Conservation (phyloP, 2,113 vertebrate genomes). For the Pan paniscus region DNA sequence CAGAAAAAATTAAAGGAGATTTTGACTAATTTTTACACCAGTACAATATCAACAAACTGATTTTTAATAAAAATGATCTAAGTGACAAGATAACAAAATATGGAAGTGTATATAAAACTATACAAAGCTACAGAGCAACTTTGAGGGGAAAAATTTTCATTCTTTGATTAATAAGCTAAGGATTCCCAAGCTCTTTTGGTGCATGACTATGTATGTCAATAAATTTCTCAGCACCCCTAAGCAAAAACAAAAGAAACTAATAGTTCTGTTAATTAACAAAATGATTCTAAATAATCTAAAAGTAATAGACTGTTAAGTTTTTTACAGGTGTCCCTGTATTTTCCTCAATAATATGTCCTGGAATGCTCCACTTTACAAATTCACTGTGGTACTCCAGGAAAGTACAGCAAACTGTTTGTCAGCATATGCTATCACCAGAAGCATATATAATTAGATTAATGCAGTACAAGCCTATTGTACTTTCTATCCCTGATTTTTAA, state of each 20-base stretch:
- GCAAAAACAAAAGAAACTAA: neutral
- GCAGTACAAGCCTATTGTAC: no score
- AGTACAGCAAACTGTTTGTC: no score
- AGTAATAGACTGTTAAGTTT: neutral
- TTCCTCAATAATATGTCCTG: neutral
- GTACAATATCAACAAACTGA: neutral
- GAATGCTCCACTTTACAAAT: neutral
- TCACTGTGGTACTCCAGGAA: neutral
- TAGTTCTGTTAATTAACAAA: neutral
- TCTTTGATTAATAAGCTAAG: neutral
- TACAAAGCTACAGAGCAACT: neutral
- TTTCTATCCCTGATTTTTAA: neutral
- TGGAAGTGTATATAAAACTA: neutral
- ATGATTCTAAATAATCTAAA: neutral
- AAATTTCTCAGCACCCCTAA: neutral
- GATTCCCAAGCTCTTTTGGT: neutral
- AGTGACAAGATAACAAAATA: neutral
- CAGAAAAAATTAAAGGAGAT: neutral
- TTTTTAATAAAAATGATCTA: neutral
- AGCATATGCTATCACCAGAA: no score
- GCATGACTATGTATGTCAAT: neutral
- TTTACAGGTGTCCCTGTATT: neutral
- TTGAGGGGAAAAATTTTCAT: neutral
- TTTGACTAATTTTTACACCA: neutral
- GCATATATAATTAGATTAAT: accelerated